These are phyloP conservation scores for Tachuris rubrigastra DNA, from an alignment of 2,113 vertebrate species.

Conservation along the genomic window DNA sequence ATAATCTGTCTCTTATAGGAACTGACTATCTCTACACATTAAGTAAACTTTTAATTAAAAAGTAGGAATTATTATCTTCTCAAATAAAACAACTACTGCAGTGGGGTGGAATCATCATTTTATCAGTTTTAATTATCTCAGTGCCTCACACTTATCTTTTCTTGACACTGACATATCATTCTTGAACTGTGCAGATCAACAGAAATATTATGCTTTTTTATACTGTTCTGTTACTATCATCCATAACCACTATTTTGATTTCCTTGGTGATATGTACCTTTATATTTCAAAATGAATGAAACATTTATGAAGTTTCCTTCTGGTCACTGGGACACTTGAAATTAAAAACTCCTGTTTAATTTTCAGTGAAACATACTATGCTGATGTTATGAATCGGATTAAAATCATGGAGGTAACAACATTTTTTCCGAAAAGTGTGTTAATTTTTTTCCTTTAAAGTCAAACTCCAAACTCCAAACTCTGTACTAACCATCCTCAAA, in stretches of 20 bases:
- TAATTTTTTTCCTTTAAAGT: neutral
- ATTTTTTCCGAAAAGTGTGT: neutral
- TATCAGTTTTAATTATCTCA: neutral
- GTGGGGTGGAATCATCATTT: neutral
- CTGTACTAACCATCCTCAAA: neutral
- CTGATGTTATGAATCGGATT: neutral
- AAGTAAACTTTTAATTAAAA: neutral
- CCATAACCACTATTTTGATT: neutral
- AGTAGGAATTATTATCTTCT: neutral
- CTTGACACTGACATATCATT: neutral
- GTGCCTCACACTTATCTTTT: neutral
- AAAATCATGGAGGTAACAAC: neutral
- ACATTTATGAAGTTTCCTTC: neutral
- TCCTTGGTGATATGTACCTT: neutral
- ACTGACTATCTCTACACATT: neutral
- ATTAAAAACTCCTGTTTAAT: neutral
- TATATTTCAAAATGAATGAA: neutral
- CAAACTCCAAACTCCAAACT: neutral
- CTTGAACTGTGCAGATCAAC: neutral
- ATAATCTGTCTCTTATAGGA: neutral
- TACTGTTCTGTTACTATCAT: neutral
- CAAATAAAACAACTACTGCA: neutral
- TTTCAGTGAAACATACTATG: neutral
- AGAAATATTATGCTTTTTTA: neutral
- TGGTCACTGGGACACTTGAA: neutral